phyloP scores from a whole-genome alignment of 2,113 vertebrate species.

The Tetrao urogallus region DNA sequence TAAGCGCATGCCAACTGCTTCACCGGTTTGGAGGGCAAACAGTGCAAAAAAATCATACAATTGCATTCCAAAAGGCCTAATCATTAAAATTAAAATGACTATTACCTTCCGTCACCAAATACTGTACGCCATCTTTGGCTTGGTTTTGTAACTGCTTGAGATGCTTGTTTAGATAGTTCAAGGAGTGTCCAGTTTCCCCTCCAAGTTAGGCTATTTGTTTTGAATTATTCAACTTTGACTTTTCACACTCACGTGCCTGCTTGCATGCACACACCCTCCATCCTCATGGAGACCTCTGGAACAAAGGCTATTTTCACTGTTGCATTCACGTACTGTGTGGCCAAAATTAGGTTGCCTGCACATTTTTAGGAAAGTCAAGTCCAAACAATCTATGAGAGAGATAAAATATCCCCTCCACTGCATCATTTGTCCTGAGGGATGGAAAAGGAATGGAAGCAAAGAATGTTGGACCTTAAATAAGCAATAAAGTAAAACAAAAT shows the following conservation, averaged over 20 bases:
- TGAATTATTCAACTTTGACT: neutral
- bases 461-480: neutral
- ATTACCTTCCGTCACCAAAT: neutral
- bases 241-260: neutral
- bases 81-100: neutral
- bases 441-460: constrained; percentile 3
- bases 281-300: neutral
- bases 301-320: constrained; percentile 6
- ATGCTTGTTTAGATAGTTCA: neutral
- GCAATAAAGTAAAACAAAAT: constrained; percentile 3
- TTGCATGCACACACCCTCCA: neutral
- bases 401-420: neutral
- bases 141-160: neutral
- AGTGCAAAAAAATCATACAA: neutral
- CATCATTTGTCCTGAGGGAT: neutral
- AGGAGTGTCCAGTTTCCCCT: neutral
- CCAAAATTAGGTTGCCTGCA: neutral
- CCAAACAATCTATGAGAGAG: neutral
- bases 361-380: constrained; percentile 27
- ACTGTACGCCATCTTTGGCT: neutral
- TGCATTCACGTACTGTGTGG: neutral
- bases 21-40: neutral
- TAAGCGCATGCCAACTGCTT: neutral
- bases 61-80: neutral
- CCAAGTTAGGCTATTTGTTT: neutral